Conservation (phyloP, 2,888 invertebrate genomes). For the Polyommatus icarus region DNA sequence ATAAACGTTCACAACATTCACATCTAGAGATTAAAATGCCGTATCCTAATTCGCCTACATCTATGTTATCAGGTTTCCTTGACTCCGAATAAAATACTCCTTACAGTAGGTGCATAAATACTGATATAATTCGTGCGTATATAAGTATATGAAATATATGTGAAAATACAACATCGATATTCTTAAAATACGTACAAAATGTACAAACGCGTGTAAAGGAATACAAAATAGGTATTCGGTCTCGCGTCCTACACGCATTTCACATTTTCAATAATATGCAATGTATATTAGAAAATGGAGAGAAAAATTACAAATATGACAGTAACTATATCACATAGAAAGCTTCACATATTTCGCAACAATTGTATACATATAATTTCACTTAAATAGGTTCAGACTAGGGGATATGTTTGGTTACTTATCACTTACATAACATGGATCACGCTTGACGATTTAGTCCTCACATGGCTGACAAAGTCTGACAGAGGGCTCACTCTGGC, state of each 20-base stretch:
- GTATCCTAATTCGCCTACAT: conserved; percentile 29
- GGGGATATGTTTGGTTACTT: conserved; percentile 75
- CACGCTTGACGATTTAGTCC: conserved; percentile 29
- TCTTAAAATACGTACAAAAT: conserved; percentile 48
- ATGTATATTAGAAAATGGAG: conserved; percentile 31
- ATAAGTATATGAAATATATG: conserved; percentile 34
- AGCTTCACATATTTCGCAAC: conserved; percentile 44
- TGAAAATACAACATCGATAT: conserved; percentile 40
- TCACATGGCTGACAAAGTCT: conserved; percentile 21
- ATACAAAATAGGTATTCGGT: conserved; percentile 59
- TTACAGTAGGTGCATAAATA: conserved; percentile 35
- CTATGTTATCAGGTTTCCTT: conserved; percentile 60
- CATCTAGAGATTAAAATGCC: conserved; percentile 29
- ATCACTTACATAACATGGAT: conserved; percentile 56
- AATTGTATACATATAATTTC: conserved; percentile 47
- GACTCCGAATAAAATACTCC: conserved; percentile 56
- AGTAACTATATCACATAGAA: conserved; percentile 47
- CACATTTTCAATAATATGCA: conserved; percentile 50
- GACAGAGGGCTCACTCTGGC: conserved; percentile 4
- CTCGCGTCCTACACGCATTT: conserved; percentile 69
- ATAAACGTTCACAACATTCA: conserved; percentile 13
- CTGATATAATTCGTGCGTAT: conserved; percentile 30
- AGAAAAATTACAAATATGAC: conserved; percentile 33
- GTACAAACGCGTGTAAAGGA: conserved; percentile 60
- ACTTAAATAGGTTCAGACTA: conserved; percentile 63